Percentiles rank a stretch among this genome's conserved stretches.
Conservation (phyloP, 2,888 invertebrate genomes). For the Amiota mariae region DNA sequence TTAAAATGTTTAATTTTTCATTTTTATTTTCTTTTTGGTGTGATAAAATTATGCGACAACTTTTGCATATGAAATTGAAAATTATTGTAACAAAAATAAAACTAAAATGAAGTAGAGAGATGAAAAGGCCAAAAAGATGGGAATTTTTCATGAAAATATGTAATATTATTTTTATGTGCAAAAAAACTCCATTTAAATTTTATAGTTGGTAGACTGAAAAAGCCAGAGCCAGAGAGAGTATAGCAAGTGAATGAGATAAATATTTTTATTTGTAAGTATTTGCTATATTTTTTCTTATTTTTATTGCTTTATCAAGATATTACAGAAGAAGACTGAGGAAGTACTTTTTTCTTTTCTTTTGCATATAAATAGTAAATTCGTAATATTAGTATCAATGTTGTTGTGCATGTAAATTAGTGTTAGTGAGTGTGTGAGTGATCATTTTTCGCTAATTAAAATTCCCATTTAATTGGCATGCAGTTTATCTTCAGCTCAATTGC, state of each 20-base stretch:
- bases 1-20: background rate
- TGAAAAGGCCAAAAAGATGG: too few relatives aligned
- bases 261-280: too few relatives aligned
- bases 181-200: too few relatives aligned
- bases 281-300: background rate
- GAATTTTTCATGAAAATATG: too few relatives aligned
- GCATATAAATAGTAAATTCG: background rate
- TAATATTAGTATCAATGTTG: background rate
- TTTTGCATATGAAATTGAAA: conserved; percentile 29
- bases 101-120: too few relatives aligned
- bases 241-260: too few relatives aligned
- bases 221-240: too few relatives aligned
- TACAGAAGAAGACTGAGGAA: background rate
- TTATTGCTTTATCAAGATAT: background rate
- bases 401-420: conserved; percentile 12
- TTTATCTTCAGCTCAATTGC: conserved; percentile 62
- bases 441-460: conserved; percentile 64
- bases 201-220: too few relatives aligned
- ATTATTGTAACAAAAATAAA: conserved; percentile 9
- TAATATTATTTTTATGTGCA: too few relatives aligned
- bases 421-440: conserved; percentile 7
- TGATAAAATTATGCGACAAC: conserved; percentile 21
- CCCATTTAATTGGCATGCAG: conserved; percentile 66
- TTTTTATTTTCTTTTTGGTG: conserved; percentile 7
- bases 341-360: background rate